These are phyloP conservation scores for Tricholauxania praeusta DNA, from an alignment of 2,888 invertebrate species.

Conservation along the genomic window DNA sequence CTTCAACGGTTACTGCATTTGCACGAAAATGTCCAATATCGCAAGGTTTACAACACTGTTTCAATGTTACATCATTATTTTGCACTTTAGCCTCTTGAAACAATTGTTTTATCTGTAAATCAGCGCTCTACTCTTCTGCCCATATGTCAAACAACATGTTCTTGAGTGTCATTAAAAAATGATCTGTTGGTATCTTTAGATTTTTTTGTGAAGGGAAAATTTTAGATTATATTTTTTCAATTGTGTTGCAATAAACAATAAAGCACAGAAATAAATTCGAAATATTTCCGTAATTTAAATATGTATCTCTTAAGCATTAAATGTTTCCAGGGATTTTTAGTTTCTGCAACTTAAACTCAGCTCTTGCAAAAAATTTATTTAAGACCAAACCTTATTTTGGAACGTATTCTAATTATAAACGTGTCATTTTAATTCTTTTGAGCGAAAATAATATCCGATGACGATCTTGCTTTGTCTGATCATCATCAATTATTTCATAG, in stretches of 20 bases:
- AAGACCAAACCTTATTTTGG: no score
- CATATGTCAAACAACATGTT: neutral
- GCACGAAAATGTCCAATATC: neutral
- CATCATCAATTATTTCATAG: no score
- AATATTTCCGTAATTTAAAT: no score
- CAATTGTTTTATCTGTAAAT: slow-evolving; percentile 46
- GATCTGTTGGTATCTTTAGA: slow-evolving; percentile 31
- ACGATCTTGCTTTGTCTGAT: no score
- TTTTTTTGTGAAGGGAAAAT: slow-evolving; percentile 7
- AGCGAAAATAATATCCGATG: no score
- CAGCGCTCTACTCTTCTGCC: slow-evolving; percentile 45
- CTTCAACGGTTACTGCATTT: neutral
- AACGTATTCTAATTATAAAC: no score
- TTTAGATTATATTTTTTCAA: slow-evolving; percentile 10
- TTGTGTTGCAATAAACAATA: neutral
- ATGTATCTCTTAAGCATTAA: no score
- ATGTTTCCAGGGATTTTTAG: no score
- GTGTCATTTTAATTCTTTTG: no score
- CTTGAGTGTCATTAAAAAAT: slow-evolving; percentile 43
- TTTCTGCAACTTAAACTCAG: no score
- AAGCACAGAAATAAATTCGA: no score
- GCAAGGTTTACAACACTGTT: slow-evolving; percentile 14
- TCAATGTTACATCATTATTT: slow-evolving; percentile 52
- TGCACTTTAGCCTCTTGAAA: slow-evolving; percentile 12
- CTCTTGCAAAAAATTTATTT: no score